Evolutionary conservation across 2,888 invertebrate genomes (phyloP), one percentile per base, ranked within the genome.

Genomic region (Mycalesis mineus): DNA sequence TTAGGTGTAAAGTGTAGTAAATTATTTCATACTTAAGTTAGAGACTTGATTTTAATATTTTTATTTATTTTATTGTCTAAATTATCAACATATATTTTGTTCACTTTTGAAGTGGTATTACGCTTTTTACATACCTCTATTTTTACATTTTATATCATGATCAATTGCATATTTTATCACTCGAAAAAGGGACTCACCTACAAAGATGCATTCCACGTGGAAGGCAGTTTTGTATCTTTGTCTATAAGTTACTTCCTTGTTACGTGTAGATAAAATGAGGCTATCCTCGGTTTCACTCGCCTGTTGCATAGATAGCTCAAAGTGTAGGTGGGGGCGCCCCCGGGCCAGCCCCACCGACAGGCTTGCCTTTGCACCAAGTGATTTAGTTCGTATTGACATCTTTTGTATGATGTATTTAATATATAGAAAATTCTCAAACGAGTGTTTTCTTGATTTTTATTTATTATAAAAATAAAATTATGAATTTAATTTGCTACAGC

Each of bases 291-390:
- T 83, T 84, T 80, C 78, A 80, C 81, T 79, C 80, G 86, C 82
- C 85, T 83, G 82, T 80, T 78, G 84, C 79, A 75, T 74, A 70
- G 74, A 73, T 69, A 74, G 75, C 77, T 74, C 75, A 73, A 77
- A 72, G 73, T 74, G 76, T 69, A 65, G 69, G 70, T 54, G 65
- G 71, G 68, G 69, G 61, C 67, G 70, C 61, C 65, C 71, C 68
- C 72, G 74, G 72, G 72, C 75, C 69, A 70, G 74, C 77, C 78
- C 69, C 75, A 84, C 83, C 86, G 84, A 82, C 82, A 84, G 88
- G 87, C 88, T 89, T 88, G 88, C 89, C 89, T 87, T 88, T 85
- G 88, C 90, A 89, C 88, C 88, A 89, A 89, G 90, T 90, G 89
- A 89, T 88, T 90, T 88, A 88, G 88, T 89, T 88, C 83, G 83